A percentile compares a stretch with the other conserved stretches of the same genome.
phyloP scores from a whole-genome alignment of 2,113 vertebrate genomes.

The Ovis canadensis region DNA sequence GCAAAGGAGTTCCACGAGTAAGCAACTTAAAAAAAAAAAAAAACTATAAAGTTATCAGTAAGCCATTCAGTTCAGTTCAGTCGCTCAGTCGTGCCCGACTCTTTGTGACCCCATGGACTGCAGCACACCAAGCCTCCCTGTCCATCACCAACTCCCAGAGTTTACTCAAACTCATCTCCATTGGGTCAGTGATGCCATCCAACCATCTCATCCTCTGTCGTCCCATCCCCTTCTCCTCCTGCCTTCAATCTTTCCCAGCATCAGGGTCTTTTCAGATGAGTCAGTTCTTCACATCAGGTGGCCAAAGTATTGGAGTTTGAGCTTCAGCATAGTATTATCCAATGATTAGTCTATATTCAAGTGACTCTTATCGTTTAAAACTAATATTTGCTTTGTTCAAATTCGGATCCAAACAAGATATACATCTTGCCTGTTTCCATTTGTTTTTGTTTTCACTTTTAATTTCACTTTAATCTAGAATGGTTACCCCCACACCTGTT shows the following conservation, averaged over 20 bases:
- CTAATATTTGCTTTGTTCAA: background rate
- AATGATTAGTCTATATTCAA: background rate
- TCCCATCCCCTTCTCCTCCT: background rate
- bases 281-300: background rate
- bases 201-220: background rate
- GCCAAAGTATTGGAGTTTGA: background rate
- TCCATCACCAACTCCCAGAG: background rate
- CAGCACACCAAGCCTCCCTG: background rate
- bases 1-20: background rate
- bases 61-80: background rate
- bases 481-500: background rate
- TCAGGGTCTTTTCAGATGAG: background rate
- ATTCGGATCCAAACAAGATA: background rate
- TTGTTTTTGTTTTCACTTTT: background rate
- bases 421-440: background rate
- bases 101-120: background rate
- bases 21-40: background rate
- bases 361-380: background rate
- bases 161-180: background rate
- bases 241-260: background rate
- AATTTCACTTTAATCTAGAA: background rate
- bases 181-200: background rate
- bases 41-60: background rate
- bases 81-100: background rate
- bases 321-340: background rate